These are phyloP conservation scores for Drosophila subquinaria DNA, from an alignment of 2,888 invertebrate genomes.

Conservation along the genomic window DNA sequence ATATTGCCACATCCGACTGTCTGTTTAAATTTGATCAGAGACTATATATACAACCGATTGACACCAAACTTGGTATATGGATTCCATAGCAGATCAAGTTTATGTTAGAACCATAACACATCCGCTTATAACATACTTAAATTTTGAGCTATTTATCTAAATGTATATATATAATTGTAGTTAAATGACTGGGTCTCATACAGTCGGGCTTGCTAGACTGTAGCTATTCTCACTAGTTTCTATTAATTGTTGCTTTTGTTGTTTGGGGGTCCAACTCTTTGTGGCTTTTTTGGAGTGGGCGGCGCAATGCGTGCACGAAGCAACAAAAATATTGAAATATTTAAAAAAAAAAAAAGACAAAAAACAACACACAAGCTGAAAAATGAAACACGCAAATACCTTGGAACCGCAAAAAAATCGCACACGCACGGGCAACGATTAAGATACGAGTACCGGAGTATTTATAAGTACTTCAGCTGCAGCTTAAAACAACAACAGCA, in stretches of 20 bases:
- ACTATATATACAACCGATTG: too few relatives aligned
- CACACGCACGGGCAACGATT: conserved; percentile 77
- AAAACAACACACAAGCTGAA: conserved; percentile 34
- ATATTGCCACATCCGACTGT: too few relatives aligned
- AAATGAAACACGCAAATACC: conserved; percentile 72
- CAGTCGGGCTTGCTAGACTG: neutral
- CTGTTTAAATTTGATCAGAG: too few relatives aligned
- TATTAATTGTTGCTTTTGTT: conserved; percentile 18
- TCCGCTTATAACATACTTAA: too few relatives aligned
- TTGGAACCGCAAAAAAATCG: conserved; percentile 73
- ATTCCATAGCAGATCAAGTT: neutral
- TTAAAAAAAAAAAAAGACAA: conserved; percentile 63
- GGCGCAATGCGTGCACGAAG: conserved; percentile 75
- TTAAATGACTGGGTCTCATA: neutral
- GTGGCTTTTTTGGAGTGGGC: conserved; percentile 61
- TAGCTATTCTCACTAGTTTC: neutral
- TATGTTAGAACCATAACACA: too few relatives aligned
- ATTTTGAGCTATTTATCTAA: too few relatives aligned
- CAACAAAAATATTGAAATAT: conserved; percentile 35
- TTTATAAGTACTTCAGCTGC: conserved; percentile 58
- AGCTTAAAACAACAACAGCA: conserved; percentile 30
- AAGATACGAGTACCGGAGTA: conserved; percentile 61
- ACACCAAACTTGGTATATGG: neutral
- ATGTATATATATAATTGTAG: neutral
- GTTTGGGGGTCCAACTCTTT: conserved; percentile 18